Evolutionary conservation across 2,113 vertebrate genomes (phyloP), one percentile per base, ranked within the genome.

Genomic region (Scartelaos histophorus): DNA sequence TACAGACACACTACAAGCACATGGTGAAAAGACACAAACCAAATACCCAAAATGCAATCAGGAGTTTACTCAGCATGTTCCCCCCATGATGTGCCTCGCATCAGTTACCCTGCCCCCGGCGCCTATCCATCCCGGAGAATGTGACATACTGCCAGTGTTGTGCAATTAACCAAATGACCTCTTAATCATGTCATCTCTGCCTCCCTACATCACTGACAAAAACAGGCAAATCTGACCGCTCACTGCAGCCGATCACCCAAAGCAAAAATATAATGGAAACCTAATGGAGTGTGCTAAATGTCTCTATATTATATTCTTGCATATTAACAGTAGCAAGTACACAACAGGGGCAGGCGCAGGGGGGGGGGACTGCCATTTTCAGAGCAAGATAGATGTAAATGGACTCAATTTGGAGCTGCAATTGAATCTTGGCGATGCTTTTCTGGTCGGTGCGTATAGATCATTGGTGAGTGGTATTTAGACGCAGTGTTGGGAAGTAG

Each of bases 121-220:
- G 78, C 74, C 71, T 67, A 75, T 86, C 83, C 73, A 66, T 81
- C 75, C 85, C 67, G 73, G 81, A 79, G 75, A 81, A 82, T 74
- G 69, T 76, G 6, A 82, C 82, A 84, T 60, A 76, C 75, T 87
- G 84, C 69, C 82, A 71, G 70, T 47, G 74, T 86, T 77, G 72
- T 82, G 86, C 88, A 91, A 92, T 92, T 91, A 91, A 92, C 90
- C 90, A 87, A 90, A 90, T 80, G 86, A 90, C 89, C 87, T 68
- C 76, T 80, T 90, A 88, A 91, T 90, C 87, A 88, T 85, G 89
- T 89, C 88, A 83, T 85, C 83, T 82, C 74, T 77, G 71, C 77
- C 77, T 82, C 78, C 78, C 77, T 73, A 69, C 79, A 81, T 85
- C 84, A 88, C 73, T 67, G 87, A 81, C 74, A 77, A 78, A 85